phyloP scores from a whole-genome alignment of 2,888 invertebrate species.

The Eristalinus sepulchralis region DNA sequence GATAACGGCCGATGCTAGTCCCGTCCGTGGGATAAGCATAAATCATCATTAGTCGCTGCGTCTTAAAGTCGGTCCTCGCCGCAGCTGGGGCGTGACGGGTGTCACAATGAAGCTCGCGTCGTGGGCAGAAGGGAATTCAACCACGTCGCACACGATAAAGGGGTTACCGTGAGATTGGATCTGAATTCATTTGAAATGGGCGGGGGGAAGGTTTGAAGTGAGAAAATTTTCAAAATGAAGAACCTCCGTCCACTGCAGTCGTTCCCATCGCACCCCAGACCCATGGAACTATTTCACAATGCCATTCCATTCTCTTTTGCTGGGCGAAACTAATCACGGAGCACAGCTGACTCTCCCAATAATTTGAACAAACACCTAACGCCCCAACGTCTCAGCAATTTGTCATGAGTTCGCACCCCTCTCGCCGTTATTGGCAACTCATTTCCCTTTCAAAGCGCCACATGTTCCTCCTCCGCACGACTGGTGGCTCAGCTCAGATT shows the following conservation, averaged over 20 bases:
- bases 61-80: not conserved
- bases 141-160: not conserved
- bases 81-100: not conserved
- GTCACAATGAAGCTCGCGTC: not conserved
- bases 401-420: conserved; percentile 13
- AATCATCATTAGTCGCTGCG: not conserved
- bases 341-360: conserved; percentile 5
- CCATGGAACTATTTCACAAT: not conserved
- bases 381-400: conserved; percentile 15
- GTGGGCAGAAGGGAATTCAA: not conserved
- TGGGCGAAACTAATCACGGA: not conserved
- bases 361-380: conserved; percentile 31
- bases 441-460: conserved; percentile 42
- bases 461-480: conserved; percentile 52
- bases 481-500: conserved; percentile 27
- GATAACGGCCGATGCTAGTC: not conserved
- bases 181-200: not conserved
- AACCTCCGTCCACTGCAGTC: not conserved
- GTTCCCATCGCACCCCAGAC: not conserved
- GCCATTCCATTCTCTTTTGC: not conserved
- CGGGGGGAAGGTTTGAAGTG: not conserved
- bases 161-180: not conserved
- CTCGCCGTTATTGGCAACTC: conserved; percentile 29
- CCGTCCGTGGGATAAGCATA: not conserved
- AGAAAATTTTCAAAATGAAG: not conserved